Evolutionary conservation across 2,888 invertebrate genomes (phyloP).

Genomic region (Eledone cirrhosa): DNA sequence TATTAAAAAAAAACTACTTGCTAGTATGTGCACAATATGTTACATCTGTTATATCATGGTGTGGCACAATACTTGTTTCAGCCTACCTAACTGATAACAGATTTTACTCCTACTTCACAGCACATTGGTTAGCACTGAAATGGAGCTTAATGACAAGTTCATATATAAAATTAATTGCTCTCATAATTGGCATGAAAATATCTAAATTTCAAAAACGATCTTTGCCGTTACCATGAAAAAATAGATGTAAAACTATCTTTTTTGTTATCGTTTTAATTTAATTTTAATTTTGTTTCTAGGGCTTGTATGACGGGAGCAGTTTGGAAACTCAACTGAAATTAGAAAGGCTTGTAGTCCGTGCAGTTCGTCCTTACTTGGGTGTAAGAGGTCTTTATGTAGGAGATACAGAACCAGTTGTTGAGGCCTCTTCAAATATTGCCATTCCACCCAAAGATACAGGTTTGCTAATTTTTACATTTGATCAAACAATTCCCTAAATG

Average conservation of each 20-base stretch:
- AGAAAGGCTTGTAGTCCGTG: constrained; percentile 62
- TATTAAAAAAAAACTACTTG: no score
- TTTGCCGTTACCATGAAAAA: neutral
- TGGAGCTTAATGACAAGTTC: no score
- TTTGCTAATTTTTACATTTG: neutral
- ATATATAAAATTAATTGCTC: no score
- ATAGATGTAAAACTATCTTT: neutral
- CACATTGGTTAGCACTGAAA: no score
- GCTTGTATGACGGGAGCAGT: constrained; percentile 57
- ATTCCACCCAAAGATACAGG: constrained; percentile 24
- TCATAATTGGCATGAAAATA: neutral
- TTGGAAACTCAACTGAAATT: constrained; percentile 59
- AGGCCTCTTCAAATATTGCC: constrained; percentile 23
- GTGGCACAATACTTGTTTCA: no score
- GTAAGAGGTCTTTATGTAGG: constrained; percentile 61
- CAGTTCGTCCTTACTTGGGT: constrained; percentile 60
- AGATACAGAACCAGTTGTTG: constrained; percentile 49
- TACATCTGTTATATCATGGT: no score
- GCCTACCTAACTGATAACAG: no score
- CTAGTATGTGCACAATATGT: no score
- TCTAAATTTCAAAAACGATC: neutral
- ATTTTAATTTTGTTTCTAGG: constrained; percentile 39
- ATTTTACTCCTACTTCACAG: no score
- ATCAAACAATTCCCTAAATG: neutral
- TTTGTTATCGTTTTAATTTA: neutral